Evolutionary conservation across 2,797 vertebrate species (phyloP).

Genomic region (Denticeps clupeoides): DNA sequence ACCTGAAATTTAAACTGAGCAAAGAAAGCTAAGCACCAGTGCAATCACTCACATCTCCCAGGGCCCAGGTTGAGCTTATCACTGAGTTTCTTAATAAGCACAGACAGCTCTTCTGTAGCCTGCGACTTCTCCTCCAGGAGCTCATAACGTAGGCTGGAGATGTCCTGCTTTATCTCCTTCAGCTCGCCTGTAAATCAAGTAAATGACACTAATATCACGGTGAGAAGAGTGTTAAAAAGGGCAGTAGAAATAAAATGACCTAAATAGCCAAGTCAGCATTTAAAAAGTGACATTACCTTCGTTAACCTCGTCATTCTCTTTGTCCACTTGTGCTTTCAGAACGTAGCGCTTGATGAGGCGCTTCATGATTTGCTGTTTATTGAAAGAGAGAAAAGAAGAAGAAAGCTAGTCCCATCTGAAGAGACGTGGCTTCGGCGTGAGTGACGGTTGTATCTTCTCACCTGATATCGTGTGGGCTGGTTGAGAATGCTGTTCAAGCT

Average conservation of each 20-base stretch:
- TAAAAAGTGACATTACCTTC: constrained; percentile 55
- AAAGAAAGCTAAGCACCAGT: too few relatives aligned
- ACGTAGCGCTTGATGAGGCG: constrained; percentile 80
- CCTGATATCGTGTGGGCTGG: constrained; percentile 78
- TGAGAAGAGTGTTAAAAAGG: too few relatives aligned
- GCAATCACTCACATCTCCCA: neutral
- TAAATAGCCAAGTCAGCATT: neutral
- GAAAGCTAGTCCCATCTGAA: too few relatives aligned
- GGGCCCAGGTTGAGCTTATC: constrained; percentile 65
- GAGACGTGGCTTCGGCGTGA: too few relatives aligned
- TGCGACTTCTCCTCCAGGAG: constrained; percentile 80
- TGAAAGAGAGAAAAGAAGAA: too few relatives aligned
- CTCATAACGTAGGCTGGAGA: constrained; percentile 80
- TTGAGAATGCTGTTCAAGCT: constrained; percentile 79
- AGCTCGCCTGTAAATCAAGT: constrained; percentile 58
- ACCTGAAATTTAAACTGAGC: too few relatives aligned
- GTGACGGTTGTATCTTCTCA: too few relatives aligned
- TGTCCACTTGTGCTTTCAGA: constrained; percentile 81
- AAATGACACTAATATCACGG: neutral
- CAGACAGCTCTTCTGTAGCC: constrained; percentile 69
- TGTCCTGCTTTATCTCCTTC: constrained; percentile 85
- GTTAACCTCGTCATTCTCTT: constrained; percentile 80
- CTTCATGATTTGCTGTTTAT: constrained; percentile 86
- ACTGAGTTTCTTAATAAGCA: constrained; percentile 75
- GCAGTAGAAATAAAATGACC: neutral